phyloP scores from a whole-genome alignment of 2,113 vertebrate species.

The Pygoscelis antarcticus region DNA sequence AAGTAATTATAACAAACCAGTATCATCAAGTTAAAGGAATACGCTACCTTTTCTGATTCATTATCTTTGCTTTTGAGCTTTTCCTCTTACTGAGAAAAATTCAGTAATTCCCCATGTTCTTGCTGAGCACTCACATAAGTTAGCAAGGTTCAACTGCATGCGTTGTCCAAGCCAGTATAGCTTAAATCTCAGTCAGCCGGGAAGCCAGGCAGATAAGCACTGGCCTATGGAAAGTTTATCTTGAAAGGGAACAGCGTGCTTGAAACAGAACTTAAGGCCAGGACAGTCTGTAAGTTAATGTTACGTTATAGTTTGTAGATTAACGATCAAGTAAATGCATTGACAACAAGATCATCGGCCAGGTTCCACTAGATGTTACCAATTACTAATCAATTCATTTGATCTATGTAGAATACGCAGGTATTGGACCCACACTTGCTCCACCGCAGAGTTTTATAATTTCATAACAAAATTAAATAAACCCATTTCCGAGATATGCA shows the following conservation, averaged over 20 bases:
- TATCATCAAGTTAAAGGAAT: not conserved
- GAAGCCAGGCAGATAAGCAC: slow-evolving; percentile 37
- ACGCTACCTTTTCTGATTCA: slow-evolving; percentile 53
- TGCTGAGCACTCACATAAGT: not conserved
- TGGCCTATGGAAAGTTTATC: not conserved
- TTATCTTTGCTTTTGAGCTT: slow-evolving; percentile 6
- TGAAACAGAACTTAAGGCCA: not conserved
- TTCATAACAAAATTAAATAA: not conserved
- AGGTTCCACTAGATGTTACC: not conserved
- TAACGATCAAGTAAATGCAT: not conserved
- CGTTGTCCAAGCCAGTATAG: not conserved
- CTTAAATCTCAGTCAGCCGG: not conserved
- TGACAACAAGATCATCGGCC: not conserved
- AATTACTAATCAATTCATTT: not conserved
- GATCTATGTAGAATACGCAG: accelerated
- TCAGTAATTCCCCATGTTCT: slow-evolving; percentile 9
- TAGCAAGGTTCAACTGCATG: not conserved
- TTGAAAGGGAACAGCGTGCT: not conserved
- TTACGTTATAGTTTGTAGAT: not conserved
- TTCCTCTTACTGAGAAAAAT: not conserved
- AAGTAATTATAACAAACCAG: not conserved
- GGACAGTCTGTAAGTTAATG: not conserved
- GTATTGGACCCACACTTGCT: not conserved
- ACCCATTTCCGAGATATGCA: not conserved
- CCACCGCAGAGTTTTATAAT: not conserved